Evolutionary conservation across 2,888 invertebrate species (phyloP).

Genomic region (Nemoura dubitans): DNA sequence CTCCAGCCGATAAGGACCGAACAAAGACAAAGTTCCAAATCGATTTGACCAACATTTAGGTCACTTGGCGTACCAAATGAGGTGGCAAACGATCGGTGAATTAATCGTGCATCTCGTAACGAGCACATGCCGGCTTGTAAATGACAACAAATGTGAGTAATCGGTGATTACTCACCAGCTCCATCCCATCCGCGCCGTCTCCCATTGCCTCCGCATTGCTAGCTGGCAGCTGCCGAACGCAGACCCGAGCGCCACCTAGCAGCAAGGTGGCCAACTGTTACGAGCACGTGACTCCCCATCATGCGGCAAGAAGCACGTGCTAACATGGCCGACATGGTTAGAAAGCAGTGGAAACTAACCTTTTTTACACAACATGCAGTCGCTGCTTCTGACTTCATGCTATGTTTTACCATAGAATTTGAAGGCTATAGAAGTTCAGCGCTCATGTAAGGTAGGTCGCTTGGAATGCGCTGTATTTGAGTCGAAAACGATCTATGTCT

Average conservation of each 20-base stretch:
- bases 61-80: not conserved
- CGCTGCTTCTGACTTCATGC: too few relatives aligned
- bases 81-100: not conserved
- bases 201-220: constrained; percentile 46
- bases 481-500: too few relatives aligned
- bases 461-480: too few relatives aligned
- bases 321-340: not conserved
- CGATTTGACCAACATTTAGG: not conserved
- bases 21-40: not conserved
- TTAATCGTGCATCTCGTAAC: not conserved
- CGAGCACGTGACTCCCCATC: not conserved
- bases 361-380: too few relatives aligned
- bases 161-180: constrained; percentile 42
- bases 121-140: not conserved
- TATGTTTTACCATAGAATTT: too few relatives aligned
- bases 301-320: not conserved
- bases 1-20: not conserved
- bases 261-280: not conserved
- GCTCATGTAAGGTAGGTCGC: too few relatives aligned
- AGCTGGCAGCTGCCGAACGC: constrained; percentile 39
- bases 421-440: too few relatives aligned
- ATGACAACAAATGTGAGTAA: not conserved
- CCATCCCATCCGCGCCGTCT: constrained; percentile 44
- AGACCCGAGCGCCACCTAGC: not conserved
- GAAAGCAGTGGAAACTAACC: too few relatives aligned